phyloP scores from a whole-genome alignment of 2,113 vertebrate species.

The Poecilia latipinna region DNA sequence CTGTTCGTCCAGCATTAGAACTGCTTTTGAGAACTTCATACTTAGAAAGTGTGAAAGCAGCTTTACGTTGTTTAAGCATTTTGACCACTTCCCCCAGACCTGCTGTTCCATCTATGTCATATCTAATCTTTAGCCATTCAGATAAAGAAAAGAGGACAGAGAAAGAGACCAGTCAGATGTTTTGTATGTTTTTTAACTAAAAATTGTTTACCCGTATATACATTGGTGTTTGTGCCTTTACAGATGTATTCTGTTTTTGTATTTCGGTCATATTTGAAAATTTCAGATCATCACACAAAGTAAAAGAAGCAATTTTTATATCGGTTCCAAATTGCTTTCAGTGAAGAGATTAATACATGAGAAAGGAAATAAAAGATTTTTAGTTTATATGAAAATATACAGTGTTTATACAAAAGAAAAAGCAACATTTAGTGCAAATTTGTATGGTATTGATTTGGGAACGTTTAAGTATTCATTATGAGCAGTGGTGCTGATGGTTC shows the following conservation, averaged over 20 bases:
- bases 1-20: slow-evolving; percentile 42
- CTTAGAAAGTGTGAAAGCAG: slow-evolving; percentile 51
- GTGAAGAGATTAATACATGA: too few species aligned
- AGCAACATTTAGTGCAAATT: too few species aligned
- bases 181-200: neutral
- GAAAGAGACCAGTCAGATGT: neutral
- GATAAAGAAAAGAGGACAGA: neutral
- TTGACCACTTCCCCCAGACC: slow-evolving; percentile 27
- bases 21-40: slow-evolving; percentile 18
- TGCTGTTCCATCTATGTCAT: neutral
- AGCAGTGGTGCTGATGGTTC: too few species aligned
- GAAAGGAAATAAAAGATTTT: too few species aligned
- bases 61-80: slow-evolving; percentile 58
- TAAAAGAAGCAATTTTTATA: neutral
- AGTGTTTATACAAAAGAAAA: too few species aligned
- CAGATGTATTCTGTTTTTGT: neutral
- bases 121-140: neutral
- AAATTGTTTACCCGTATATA: neutral
- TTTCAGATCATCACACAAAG: neutral
- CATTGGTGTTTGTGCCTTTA: neutral
- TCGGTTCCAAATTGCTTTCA: too few species aligned
- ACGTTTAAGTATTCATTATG: too few species aligned
- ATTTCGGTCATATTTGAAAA: neutral
- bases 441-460: too few species aligned
- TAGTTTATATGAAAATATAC: too few species aligned